Evolutionary conservation across 1,140 invertebrate genomes (phyloP), one percentile per base, ranked within the genome.

Genomic region (Nasonia longicornis): DNA sequence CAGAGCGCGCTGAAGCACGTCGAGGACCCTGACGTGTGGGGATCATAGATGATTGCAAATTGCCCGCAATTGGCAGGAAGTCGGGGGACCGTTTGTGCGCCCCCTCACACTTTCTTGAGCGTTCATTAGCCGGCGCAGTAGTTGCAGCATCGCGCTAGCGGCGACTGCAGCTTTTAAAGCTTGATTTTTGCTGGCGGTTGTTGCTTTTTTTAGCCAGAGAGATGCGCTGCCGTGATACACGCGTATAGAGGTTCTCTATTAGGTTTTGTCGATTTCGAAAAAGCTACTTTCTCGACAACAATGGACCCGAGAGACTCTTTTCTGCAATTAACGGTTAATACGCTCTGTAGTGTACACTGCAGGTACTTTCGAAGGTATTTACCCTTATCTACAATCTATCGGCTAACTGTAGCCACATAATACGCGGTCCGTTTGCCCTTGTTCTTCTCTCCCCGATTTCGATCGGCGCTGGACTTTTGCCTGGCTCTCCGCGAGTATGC

Each of bases 1-100:
- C 6, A 58, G 52, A 20, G 52, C 16, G 52, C 2, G 10, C 45
- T 4, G 4, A n/a, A 48, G 20, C 16, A 42, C 38, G 38, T 72
- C 70, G 70, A 42, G 42, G 42, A 72, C 31, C 72, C 35, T 26
- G 31, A 31, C 52, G 87, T 86, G 85, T 84, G 85, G 84, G 85
- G 87, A 88, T 89, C 89, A 89, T 90, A 87, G 87, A 91, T 90
- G 90, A 90, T 89, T 87, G 85, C 85, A 90, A 91, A 91, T 91
- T 91, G 88, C 83, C 86, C 86, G 88, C 87, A 91, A 91, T 91
- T 90, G 90, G 87, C 90, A 90, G 90, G 90, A 91, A 91, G 90
- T 89, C 87, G 84, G 85, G 89, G 89, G 87, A 87, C 86, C 86
- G 85, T 86, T 87, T 83, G 82, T 85, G 85, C 84, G 86, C 86